These are phyloP conservation scores for Oscheius sp. DNA, from an alignment of 2,888 invertebrate species.

Conservation along the genomic window DNA sequence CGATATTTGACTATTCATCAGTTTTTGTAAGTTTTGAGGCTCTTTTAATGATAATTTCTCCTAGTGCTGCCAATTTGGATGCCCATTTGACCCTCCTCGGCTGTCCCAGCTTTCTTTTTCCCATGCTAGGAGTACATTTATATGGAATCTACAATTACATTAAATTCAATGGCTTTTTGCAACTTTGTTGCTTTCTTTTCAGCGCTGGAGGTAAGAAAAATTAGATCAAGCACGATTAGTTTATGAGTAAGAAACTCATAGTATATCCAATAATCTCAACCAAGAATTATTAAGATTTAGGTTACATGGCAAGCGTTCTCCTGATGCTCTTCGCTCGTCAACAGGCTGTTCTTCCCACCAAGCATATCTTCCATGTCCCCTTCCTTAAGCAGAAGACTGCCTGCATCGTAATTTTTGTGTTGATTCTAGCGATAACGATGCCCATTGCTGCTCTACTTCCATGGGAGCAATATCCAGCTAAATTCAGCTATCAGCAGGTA, in stretches of 20 bases:
- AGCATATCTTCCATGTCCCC: neutral
- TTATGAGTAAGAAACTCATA: neutral
- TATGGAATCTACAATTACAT: neutral
- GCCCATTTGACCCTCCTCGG: neutral
- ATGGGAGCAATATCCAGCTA: neutral
- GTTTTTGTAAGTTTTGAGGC: neutral
- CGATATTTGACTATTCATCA: slow-evolving; percentile 2
- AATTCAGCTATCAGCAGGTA: neutral
- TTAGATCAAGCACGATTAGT: no score
- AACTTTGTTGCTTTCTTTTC: neutral
- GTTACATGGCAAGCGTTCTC: slow-evolving; percentile 4
- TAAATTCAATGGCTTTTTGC: neutral
- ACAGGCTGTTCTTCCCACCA: slow-evolving; percentile 4
- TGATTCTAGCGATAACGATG: neutral
- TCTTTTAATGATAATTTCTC: neutral
- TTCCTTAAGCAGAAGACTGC: neutral
- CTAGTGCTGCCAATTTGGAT: slow-evolving; percentile 1
- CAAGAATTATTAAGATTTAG: neutral
- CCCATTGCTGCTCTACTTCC: neutral
- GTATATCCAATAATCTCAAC: neutral
- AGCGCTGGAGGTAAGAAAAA: neutral
- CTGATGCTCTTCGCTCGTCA: slow-evolving; percentile 9
- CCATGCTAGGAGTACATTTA: slow-evolving; percentile 1
- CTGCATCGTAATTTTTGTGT: neutral
- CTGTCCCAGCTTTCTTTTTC: slow-evolving; percentile 3